phyloP scores from a whole-genome alignment of 1,140 invertebrate genomes.

The Leptinotarsa texana region DNA sequence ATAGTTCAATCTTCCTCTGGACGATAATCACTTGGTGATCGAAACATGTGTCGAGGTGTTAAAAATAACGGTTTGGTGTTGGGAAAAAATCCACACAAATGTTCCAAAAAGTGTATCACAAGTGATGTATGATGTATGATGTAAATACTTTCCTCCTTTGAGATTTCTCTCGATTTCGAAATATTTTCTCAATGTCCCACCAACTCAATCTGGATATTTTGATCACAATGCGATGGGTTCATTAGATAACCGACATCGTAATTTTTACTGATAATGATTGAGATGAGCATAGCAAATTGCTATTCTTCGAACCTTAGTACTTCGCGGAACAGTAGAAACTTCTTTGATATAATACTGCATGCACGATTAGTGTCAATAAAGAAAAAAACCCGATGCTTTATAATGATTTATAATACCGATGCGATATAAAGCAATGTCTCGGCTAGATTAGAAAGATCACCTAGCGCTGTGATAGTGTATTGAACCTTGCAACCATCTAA shows the following conservation, averaged over 20 bases:
- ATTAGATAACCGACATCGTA: neutral
- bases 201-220: no score
- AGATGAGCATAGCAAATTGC: neutral
- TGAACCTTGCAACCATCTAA: constrained; percentile 19
- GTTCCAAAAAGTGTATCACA: no score
- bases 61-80: no score
- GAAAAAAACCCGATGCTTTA: neutral
- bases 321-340: neutral
- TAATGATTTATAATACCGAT: neutral
- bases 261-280: neutral
- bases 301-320: neutral
- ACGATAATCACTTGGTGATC: no score
- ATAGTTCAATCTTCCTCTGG: no score
- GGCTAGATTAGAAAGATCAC: constrained; percentile 15
- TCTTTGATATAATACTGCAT: neutral
- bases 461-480: constrained; percentile 23
- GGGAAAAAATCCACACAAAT: no score
- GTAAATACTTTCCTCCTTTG: no score
- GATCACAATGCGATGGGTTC: neutral
- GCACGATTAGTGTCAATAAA: neutral
- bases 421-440: constrained; percentile 10
- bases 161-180: no score
- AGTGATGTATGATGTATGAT: no score
- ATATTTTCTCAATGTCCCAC: no score
- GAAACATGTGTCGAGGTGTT: no score